A percentile compares a stretch with the other conserved stretches of the same genome.
phyloP scores from a whole-genome alignment of 2,113 vertebrate species.

The Forbesichthys agassizii region DNA sequence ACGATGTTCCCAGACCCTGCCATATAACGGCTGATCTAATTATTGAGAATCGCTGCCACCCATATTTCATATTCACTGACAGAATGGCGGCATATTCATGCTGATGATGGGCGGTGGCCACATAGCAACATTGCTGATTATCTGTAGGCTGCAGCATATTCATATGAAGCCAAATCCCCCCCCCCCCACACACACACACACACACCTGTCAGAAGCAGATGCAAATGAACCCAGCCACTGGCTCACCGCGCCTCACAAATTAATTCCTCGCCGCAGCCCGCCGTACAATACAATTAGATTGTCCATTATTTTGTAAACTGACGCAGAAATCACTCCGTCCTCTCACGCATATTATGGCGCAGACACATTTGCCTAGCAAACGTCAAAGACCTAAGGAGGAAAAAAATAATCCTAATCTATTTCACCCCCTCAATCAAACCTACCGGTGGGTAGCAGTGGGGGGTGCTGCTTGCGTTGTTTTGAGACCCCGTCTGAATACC shows the following conservation, averaged over 20 bases:
- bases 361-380: slow-evolving; percentile 68
- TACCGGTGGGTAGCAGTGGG: slow-evolving; percentile 37
- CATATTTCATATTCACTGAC: slow-evolving; percentile 55
- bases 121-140: slow-evolving; percentile 59
- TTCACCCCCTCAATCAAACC: slow-evolving; percentile 46
- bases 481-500: slow-evolving; percentile 68
- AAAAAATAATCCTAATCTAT: slow-evolving; percentile 63
- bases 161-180: slow-evolving; percentile 53
- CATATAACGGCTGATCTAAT: slow-evolving; percentile 51
- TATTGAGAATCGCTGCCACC: slow-evolving; percentile 39
- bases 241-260: slow-evolving; percentile 64
- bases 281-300: slow-evolving; percentile 68
- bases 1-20: slow-evolving; percentile 9
- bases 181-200: neutral
- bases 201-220: slow-evolving; percentile 58
- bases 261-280: slow-evolving; percentile 54
- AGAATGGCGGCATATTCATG: slow-evolving; percentile 50
- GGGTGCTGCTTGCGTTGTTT: slow-evolving; percentile 42
- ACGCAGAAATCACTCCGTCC: slow-evolving; percentile 56
- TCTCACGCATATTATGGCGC: slow-evolving; percentile 60
- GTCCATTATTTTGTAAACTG: slow-evolving; percentile 72
- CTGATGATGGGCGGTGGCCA: slow-evolving; percentile 57
- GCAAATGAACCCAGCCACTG: slow-evolving; percentile 68
- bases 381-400: slow-evolving; percentile 59
- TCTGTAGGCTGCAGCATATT: slow-evolving; percentile 56